Conservation (phyloP, 2,888 invertebrate genomes). For the Mycalesis mineus region DNA sequence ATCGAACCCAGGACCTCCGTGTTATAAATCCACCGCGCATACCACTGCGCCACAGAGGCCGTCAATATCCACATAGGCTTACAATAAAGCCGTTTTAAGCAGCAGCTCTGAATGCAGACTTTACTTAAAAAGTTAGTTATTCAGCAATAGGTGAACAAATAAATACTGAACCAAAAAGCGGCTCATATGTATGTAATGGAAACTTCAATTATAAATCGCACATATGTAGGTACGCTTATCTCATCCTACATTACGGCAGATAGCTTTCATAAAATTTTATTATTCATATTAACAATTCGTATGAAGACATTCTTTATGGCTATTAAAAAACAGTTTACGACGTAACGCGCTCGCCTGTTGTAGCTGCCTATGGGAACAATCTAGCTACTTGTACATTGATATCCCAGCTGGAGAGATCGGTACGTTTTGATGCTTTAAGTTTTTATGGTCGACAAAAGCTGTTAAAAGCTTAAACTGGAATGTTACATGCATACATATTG, state of each 20-base stretch:
- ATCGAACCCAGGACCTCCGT: too few species aligned
- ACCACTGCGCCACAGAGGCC: too few species aligned
- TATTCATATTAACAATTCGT: constrained; percentile 32
- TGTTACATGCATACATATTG: background rate
- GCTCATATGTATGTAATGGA: background rate
- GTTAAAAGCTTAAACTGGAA: constrained; percentile 2
- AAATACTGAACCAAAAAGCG: too few species aligned
- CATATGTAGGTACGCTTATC: background rate
- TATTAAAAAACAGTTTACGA: constrained; percentile 25
- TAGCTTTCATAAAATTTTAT: constrained; percentile 26
- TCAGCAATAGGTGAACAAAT: too few species aligned
- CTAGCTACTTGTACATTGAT: constrained; percentile 7
- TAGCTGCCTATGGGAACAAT: background rate
- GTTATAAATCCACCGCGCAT: too few species aligned
- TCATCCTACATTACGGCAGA: background rate
- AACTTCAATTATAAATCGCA: background rate
- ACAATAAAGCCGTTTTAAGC: too few species aligned
- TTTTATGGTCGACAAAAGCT: constrained; percentile 12
- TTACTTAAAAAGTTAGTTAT: too few species aligned
- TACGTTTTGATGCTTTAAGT: constrained; percentile 10
- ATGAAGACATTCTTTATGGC: constrained; percentile 24
- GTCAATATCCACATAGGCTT: too few species aligned
- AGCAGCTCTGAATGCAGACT: too few species aligned
- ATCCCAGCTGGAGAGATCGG: constrained; percentile 8
- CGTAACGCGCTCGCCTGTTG: constrained; percentile 7